These are phyloP conservation scores for Pseudomyrmex gracilis DNA, from an alignment of 1,140 invertebrate genomes.

Conservation along the genomic window DNA sequence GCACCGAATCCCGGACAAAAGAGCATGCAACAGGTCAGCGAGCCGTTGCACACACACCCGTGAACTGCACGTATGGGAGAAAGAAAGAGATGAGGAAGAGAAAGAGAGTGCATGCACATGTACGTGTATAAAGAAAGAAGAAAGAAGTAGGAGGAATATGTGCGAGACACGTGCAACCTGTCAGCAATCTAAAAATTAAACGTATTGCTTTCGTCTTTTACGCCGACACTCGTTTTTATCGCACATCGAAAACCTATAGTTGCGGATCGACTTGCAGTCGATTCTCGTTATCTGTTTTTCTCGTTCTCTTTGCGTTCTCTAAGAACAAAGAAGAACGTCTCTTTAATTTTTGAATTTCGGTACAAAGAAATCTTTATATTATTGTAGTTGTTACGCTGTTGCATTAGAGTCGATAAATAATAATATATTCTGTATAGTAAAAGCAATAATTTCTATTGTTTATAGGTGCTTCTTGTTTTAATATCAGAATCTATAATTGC, in stretches of 20 bases:
- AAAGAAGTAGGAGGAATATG: background rate
- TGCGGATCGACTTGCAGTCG: constrained; percentile 8
- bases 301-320: background rate
- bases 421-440: background rate
- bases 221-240: constrained; percentile 64
- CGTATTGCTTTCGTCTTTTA: constrained; percentile 63
- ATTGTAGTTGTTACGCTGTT: background rate
- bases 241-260: constrained; percentile 21
- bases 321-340: background rate
- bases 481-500: background rate
- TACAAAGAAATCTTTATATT: background rate
- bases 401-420: background rate
- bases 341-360: background rate
- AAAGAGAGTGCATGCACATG: background rate
- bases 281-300: constrained; percentile 1
- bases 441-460: background rate
- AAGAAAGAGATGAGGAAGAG: constrained; percentile 20
- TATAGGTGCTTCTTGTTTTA: too few species aligned
- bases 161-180: constrained; percentile 16
- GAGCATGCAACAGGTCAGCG: constrained; percentile 82
- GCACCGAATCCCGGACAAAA: constrained; percentile 79
- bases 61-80: constrained; percentile 27
- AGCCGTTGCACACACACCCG: constrained; percentile 69
- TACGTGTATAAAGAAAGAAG: constrained; percentile 17
- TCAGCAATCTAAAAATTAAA: constrained; percentile 63